Base-by-base conservation (phyloP, 2,113 vertebrate species). In the Phycodurus eques region DNA sequence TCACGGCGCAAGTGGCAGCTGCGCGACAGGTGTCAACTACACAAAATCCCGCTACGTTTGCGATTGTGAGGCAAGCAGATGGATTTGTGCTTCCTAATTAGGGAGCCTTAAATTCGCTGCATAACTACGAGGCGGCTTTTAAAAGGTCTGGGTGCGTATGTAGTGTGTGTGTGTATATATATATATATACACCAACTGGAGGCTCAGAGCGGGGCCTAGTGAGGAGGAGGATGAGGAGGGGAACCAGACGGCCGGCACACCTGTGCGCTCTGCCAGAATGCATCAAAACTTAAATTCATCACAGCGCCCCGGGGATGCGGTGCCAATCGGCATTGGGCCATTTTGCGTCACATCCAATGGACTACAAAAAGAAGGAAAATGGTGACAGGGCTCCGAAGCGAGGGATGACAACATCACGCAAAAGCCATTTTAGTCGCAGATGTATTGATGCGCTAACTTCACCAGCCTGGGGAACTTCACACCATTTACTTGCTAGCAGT, bases 301-400 rank as follows among this genome's bases (percentile, higher is more conserved):
- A 85, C 81, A 27, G 4, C 0, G 73, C 85, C 85, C 77, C 4
- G 2, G 85, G 85, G 80, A 85, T 67, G 17, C 35, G 66, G 53
- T 77, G 84, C 79, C 88, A 88, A 84, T 86, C 81, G 83, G 72
- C 68, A 77, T 89, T 84, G 75, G 35, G 66, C 68, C 74, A 75
- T 71, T 81, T 82, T 47, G 75, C 68, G 79, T 86, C 80, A 75
- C 71, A 60, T 82, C 80, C 78, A 83, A 72, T 77, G 73, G 80
- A 80, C 75, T 71, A 33, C 31, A 60, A 60, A 39, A 7, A 5
- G 57, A 11, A 33, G 57, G 31, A 15, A 60, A 60, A 60, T 60
- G 27, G 22, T 57, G 56, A 57, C 56, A 13, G 22, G 11, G 7
- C 11, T 13, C 5, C 22, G 27, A 31, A 31, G 33, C 57, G 6